A percentile compares a stretch with the other conserved stretches of the same genome.
phyloP scores from a whole-genome alignment of 2,888 invertebrate species.

The Cheilosia pagana region DNA sequence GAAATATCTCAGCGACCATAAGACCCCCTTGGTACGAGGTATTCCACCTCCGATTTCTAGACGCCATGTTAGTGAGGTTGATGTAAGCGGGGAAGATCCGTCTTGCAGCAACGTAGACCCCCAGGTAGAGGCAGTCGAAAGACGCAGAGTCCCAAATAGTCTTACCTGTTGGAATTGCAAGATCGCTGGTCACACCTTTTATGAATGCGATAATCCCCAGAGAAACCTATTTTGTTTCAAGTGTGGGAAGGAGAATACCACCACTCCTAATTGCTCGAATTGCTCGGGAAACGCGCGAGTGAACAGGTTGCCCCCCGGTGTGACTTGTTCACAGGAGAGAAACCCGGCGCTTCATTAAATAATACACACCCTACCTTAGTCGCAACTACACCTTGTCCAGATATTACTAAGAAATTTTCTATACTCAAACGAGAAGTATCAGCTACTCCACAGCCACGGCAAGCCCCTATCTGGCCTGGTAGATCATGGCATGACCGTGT shows the following conservation, averaged over 20 bases:
- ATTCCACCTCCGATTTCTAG: background rate
- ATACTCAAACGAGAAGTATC: too few relatives aligned
- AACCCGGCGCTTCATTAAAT: background rate
- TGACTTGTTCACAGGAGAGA: background rate
- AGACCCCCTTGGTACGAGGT: fast-evolving
- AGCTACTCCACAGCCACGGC: too few relatives aligned
- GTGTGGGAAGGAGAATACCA: background rate
- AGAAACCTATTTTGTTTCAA: background rate
- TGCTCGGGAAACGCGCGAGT: background rate
- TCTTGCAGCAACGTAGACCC: background rate
- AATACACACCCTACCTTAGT: fast-evolving
- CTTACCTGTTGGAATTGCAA: background rate
- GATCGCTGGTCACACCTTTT: background rate
- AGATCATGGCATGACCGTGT: fast-evolving
- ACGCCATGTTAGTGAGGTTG: background rate
- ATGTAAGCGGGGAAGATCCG: fast-evolving
- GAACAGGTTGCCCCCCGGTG: background rate
- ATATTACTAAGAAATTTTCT: fast-evolving
- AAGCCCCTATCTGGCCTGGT: fast-evolving
- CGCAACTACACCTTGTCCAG: fast-evolving
- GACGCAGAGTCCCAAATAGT: too few relatives aligned
- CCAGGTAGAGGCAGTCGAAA: background rate
- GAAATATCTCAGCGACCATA: background rate
- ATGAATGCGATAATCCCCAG: background rate
- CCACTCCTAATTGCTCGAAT: background rate